These are phyloP conservation scores for Dufourea novaeangliae DNA, from an alignment of 1,140 invertebrate species.

Conservation along the genomic window DNA sequence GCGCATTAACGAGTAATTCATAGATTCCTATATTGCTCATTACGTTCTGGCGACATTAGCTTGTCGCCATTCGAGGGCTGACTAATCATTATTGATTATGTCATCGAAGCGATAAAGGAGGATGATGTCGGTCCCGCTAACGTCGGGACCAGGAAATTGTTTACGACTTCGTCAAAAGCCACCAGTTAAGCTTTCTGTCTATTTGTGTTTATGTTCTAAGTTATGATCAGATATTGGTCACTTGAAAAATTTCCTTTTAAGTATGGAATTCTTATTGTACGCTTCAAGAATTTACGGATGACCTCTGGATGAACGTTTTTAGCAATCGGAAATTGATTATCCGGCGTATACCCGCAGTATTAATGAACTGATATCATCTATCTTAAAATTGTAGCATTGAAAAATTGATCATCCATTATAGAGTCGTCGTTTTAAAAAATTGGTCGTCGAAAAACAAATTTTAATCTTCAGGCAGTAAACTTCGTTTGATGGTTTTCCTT, in stretches of 20 bases:
- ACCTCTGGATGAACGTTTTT: not conserved
- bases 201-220: not conserved
- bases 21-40: slow-evolving; percentile 31
- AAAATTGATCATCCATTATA: too few species aligned
- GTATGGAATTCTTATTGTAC: not conserved
- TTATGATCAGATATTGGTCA: not conserved
- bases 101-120: not conserved
- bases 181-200: not conserved
- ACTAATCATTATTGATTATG: slow-evolving; percentile 38
- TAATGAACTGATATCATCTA: not conserved
- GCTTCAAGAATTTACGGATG: not conserved
- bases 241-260: not conserved
- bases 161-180: not conserved
- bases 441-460: too few species aligned
- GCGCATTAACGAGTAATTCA: slow-evolving; percentile 42
- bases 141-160: not conserved
- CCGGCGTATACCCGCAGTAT: not conserved
- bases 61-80: not conserved
- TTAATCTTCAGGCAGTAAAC: too few species aligned
- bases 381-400: too few species aligned
- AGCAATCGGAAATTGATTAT: not conserved
- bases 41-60: slow-evolving; percentile 15
- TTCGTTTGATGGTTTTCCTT: too few species aligned
- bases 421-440: too few species aligned
- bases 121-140: not conserved